A percentile compares a stretch with the other conserved stretches of the same genome.
phyloP scores from a whole-genome alignment of 2,888 invertebrate genomes.

The Brenthis daphne region DNA sequence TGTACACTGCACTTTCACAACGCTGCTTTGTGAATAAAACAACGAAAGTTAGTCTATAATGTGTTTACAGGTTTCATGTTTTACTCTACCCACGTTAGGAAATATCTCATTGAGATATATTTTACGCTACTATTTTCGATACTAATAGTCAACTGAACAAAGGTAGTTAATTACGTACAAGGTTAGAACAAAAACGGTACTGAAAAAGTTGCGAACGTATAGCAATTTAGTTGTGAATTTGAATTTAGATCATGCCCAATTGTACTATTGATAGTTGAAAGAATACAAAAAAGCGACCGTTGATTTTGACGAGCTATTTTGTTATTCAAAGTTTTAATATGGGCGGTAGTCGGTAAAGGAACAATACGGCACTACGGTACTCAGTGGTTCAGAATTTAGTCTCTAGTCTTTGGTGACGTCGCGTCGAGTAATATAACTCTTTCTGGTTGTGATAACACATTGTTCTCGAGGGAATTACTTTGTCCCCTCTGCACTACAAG shows the following conservation, averaged over 20 bases:
- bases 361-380: slow-evolving; percentile 14
- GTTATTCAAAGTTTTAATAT: slow-evolving; percentile 17
- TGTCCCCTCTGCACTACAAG: slow-evolving; percentile 52
- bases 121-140: background rate
- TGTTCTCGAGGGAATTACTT: slow-evolving; percentile 66
- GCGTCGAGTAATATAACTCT: slow-evolving; percentile 44
- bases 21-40: slow-evolving; percentile 1
- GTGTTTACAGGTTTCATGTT: no score
- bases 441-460: slow-evolving; percentile 57
- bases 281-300: slow-evolving; percentile 11
- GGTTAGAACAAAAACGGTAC: slow-evolving; percentile 12
- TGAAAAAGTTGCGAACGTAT: slow-evolving; percentile 15
- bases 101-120: no score
- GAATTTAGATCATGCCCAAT: slow-evolving; percentile 23
- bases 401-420: slow-evolving; percentile 38
- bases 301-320: slow-evolving; percentile 16
- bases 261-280: slow-evolving; percentile 15
- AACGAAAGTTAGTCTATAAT: background rate
- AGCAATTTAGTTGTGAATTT: slow-evolving; percentile 21
- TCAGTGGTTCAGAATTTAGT: slow-evolving; percentile 29
- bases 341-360: slow-evolving; percentile 21
- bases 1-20: slow-evolving; percentile 17
- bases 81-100: no score
- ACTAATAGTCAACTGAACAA: slow-evolving; percentile 14
- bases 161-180: slow-evolving; percentile 20